Evolutionary conservation across 2,113 vertebrate genomes (phyloP), one percentile per base, ranked within the genome.

Genomic region (Peromyscus californicus): DNA sequence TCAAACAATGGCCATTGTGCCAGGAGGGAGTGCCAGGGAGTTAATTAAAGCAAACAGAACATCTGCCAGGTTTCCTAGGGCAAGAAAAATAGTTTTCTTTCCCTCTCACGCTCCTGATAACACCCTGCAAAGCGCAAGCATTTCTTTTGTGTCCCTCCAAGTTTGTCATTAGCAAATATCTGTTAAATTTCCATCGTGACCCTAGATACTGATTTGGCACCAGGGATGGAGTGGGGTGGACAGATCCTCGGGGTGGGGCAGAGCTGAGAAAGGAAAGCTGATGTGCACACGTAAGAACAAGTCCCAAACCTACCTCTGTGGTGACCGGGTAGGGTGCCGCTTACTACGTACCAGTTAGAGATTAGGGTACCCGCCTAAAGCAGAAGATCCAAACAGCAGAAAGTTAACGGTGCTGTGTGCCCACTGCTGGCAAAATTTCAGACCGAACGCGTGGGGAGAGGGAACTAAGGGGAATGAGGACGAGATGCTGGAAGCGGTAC

Each of bases 61-160:
- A 89, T 79, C 96, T 82, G 82, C 82, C 91, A 95, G 78, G 54
- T 92, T 96, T 97, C 79, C 88, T 76, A 78, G 84, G 94, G 69
- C 94, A 92, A 92, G 79, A 78, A 94, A 89, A 87, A 74, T 65
- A 36, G 31, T 87, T 89, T 94, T 75, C 29, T 87, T 94, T 90
- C 24, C 31, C 45, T 48, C 7, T 78, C 1, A 0, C 91, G 84
- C 24, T 84, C 54, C 87, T 85, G 79, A 65, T 92, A 92, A 65
- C 65, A 57, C 15, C 69, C 16, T 33, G 54, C 22, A 84, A 78
- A 63, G 22, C 31, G 87, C 59, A 82, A 89, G 57, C 3, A 7
- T 90, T 97, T 96, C 42, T 94, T 95, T 54, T 33, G 2, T 61
- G 79, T 83, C 89, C 42, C n/a, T 78, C 45, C 61, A 72, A 67